Percentiles rank a stretch among this genome's conserved stretches.
These are phyloP conservation scores for Acleris holmiana DNA, from an alignment of 2,888 invertebrate genomes.

Conservation along the genomic window DNA sequence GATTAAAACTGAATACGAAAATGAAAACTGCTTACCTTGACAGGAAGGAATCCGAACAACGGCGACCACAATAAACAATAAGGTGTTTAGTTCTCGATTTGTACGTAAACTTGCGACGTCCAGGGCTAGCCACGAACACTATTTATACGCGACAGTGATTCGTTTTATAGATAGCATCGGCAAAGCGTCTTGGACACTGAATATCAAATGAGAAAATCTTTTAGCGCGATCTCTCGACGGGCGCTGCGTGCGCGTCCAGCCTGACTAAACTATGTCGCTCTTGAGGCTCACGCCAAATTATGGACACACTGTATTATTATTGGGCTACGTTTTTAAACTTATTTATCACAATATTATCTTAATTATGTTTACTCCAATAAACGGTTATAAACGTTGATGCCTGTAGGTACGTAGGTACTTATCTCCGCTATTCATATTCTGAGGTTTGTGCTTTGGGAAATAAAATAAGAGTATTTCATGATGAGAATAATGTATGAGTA, in stretches of 20 bases:
- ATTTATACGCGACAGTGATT: conserved; percentile 60
- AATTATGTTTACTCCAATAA: conserved; percentile 1
- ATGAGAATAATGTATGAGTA: no score
- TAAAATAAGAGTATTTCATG: no score
- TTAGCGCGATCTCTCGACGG: conserved; percentile 53
- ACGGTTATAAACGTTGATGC: background rate
- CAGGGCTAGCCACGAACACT: conserved; percentile 57
- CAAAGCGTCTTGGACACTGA: conserved; percentile 63
- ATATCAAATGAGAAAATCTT: conserved; percentile 76
- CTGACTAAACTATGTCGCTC: conserved; percentile 28
- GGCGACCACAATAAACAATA: conserved; percentile 20
- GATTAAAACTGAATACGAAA: background rate
- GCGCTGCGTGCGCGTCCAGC: conserved; percentile 30
- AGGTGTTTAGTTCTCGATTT: conserved; percentile 38
- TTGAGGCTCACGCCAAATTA: conserved; percentile 16
- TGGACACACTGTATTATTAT: conserved; percentile 16
- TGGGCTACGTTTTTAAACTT: conserved; percentile 24
- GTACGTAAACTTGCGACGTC: conserved; percentile 56
- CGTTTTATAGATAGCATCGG: conserved; percentile 61
- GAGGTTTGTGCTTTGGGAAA: no score
- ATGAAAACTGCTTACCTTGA: conserved; percentile 16
- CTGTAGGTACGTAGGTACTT: background rate
- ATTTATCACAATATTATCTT: conserved; percentile 25
- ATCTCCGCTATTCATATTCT: background rate
- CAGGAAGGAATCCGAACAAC: conserved; percentile 11